These are phyloP conservation scores for Choloepus hoffmanni DNA, from an alignment of 2,113 vertebrate species.

Conservation along the genomic window DNA sequence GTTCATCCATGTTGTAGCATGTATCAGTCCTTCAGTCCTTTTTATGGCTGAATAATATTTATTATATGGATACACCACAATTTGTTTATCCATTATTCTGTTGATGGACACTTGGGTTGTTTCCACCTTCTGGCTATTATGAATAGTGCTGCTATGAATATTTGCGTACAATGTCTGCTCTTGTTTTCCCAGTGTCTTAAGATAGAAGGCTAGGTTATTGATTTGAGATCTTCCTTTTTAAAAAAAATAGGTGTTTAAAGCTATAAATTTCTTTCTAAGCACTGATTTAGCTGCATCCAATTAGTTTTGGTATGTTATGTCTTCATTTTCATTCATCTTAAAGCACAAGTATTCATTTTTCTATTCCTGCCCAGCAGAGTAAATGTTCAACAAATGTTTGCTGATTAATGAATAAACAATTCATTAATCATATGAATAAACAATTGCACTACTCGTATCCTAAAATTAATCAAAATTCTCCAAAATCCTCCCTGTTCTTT, in stretches of 20 bases:
- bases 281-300: too few species aligned
- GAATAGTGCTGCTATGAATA: too few species aligned
- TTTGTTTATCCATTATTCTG: too few species aligned
- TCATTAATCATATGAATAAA: not conserved
- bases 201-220: not conserved
- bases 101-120: too few species aligned
- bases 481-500: not conserved
- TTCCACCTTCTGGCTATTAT: too few species aligned
- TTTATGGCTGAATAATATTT: too few species aligned
- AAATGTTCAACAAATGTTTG: not conserved
- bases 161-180: not conserved
- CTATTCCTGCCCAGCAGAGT: not conserved
- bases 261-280: too few species aligned
- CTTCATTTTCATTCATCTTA: not conserved
- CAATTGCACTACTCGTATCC: not conserved
- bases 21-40: too few species aligned
- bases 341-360: not conserved
- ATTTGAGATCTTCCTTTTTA: not conserved
- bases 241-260: too few species aligned
- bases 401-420: not conserved
- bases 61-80: too few species aligned
- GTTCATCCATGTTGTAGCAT: too few species aligned
- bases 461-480: not conserved
- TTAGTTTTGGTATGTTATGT: too few species aligned
- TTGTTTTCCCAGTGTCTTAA: not conserved